phyloP scores from a whole-genome alignment of 2,888 invertebrate species.

The Stegana nigrithorax region DNA sequence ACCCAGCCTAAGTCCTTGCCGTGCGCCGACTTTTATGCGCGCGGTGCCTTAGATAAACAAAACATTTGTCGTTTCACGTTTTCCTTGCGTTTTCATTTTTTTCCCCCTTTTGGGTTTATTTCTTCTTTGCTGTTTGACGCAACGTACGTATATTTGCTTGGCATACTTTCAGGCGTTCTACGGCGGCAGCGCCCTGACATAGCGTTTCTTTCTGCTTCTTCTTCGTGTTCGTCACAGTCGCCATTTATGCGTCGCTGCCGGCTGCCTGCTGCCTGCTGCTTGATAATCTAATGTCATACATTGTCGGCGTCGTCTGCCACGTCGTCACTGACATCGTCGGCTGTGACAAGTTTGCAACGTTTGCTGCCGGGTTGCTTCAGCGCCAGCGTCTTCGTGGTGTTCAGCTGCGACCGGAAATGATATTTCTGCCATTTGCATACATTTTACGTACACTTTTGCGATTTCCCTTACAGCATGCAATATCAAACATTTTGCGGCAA shows the following conservation, averaged over 20 bases:
- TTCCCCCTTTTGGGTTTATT: too few relatives aligned
- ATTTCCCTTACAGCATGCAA: not conserved
- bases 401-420: constrained; percentile 23
- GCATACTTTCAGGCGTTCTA: constrained; percentile 11
- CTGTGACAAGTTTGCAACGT: too few relatives aligned
- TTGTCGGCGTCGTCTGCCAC: too few relatives aligned
- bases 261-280: not conserved
- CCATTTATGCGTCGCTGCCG: not conserved
- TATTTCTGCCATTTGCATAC: constrained; percentile 27
- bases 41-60: too few relatives aligned
- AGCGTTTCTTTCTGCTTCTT: not conserved
- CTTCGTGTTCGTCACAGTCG: not conserved
- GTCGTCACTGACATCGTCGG: too few relatives aligned
- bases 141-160: not conserved
- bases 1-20: too few relatives aligned
- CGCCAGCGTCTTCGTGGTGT: not conserved
- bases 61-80: too few relatives aligned
- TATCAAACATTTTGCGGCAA: constrained; percentile 6
- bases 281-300: constrained; percentile 11
- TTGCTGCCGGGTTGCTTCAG: not conserved
- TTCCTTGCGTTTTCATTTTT: too few relatives aligned
- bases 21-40: too few relatives aligned
- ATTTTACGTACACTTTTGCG: constrained; percentile 7
- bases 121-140: too few relatives aligned
- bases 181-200: not conserved